phyloP scores from a whole-genome alignment of 2,113 vertebrate species.

The Oreochromis spilurus region DNA sequence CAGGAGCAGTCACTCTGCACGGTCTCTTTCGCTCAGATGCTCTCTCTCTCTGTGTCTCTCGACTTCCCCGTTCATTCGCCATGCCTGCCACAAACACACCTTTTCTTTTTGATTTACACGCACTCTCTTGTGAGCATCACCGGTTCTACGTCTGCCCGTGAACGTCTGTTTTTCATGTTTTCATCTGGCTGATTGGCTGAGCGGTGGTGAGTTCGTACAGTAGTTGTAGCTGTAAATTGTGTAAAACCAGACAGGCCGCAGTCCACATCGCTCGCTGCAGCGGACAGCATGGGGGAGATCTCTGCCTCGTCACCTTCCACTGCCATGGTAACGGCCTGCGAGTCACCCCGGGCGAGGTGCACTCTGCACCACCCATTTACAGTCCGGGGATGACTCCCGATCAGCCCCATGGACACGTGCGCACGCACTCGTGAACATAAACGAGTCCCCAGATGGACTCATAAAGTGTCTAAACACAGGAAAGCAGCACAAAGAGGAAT shows the following conservation, averaged over 20 bases:
- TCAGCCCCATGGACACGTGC: neutral
- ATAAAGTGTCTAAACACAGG: neutral
- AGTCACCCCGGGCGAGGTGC: conserved; percentile 38
- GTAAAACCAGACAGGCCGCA: neutral
- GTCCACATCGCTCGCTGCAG: neutral
- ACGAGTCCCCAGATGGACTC: neutral
- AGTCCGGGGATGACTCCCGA: conserved; percentile 2
- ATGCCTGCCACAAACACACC: neutral
- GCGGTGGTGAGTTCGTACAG: neutral
- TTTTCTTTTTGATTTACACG: neutral
- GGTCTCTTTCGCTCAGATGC: neutral
- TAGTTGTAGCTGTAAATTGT: neutral
- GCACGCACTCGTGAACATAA: neutral
- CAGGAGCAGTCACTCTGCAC: conserved; percentile 19
- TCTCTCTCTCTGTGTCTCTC: neutral
- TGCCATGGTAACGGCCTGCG: conserved; percentile 51
- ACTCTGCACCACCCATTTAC: conserved; percentile 17
- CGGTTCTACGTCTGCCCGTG: neutral
- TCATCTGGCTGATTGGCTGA: neutral
- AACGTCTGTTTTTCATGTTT: neutral
- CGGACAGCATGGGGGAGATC: neutral
- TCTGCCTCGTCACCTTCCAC: conserved; percentile 31
- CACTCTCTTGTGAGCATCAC: neutral
- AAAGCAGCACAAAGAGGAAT: neutral
- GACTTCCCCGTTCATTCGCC: neutral